Evolutionary conservation across 2,113 vertebrate genomes (phyloP), one percentile per base, ranked within the genome.

Genomic region (Paradisaea rubra): DNA sequence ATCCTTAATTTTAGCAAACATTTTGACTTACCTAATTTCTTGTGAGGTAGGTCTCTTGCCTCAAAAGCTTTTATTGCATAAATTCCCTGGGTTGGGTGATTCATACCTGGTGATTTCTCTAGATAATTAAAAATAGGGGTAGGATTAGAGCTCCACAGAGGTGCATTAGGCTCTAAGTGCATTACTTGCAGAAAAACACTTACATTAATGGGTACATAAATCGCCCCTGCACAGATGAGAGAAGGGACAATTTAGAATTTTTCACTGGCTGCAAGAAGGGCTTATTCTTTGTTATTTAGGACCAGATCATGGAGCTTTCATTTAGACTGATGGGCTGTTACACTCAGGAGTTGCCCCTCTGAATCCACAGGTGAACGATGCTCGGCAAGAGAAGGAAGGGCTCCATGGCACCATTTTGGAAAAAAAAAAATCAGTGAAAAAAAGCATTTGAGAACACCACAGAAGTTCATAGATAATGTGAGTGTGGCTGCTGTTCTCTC

Each of bases 51-150:
- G 15, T 77, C 80, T 86, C 71, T 81, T 88, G 56, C 49, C 79
- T 95, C 71, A 44, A 78, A 95, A 93, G 95, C 91, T 94, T 91
- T 94, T 93, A 95, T 91, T 94, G 65, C 80, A 91, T 78, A 65
- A 94, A 88, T 95, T 90, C 88, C 90, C 88, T 0, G 2, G 25
- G 44, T 35, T 86, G 64, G 56, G 78, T 96, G 88, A 93, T 96
- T 96, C 88, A 95, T 96, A 88, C 72, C 88, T 68, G 76, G 61
- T 95, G 79, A 94, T 95, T 94, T 95, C 96, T 94, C 94, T 50
- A 50, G 94, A 80, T 88, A 90, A 90, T 96, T 95, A 90, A 90
- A 78, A 93, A 60, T 35, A 78, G 86, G 95, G 95, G 82, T 93
- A 88, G 44, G 49, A 96, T 93, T 86, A 93, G 91, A 81, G 80